These are phyloP conservation scores for Erebia epiphron DNA, from an alignment of 2,888 invertebrate genomes.

Conservation along the genomic window DNA sequence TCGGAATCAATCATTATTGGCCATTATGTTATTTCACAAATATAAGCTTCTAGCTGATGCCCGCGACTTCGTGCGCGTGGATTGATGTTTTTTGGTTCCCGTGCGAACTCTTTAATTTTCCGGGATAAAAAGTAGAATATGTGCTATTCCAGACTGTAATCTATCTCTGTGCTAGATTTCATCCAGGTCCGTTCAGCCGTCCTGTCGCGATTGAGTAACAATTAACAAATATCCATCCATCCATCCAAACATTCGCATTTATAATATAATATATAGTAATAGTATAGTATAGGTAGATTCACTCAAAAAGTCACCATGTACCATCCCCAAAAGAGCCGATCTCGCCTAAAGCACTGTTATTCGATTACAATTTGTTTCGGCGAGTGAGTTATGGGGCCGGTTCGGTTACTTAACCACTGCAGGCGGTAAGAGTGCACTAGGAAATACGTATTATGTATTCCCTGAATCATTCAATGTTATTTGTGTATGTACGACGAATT, in stretches of 20 bases:
- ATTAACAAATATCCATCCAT: too few relatives aligned
- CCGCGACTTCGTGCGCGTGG: too few relatives aligned
- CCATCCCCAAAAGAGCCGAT: conserved; percentile 38
- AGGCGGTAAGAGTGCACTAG: conserved; percentile 24
- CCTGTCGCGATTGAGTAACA: too few relatives aligned
- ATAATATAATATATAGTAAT: too few relatives aligned
- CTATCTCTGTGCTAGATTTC: too few relatives aligned
- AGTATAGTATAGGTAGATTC: conserved; percentile 11
- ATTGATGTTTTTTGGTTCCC: too few relatives aligned
- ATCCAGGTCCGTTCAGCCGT: too few relatives aligned
- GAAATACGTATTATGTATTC: conserved; percentile 22
- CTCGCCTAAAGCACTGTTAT: conserved; percentile 54
- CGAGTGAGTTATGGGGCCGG: conserved; percentile 60
- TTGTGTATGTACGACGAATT: background rate
- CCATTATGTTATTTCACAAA: conserved; percentile 25
- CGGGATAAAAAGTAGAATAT: too few relatives aligned
- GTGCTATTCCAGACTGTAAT: too few relatives aligned
- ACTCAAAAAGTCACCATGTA: conserved; percentile 37
- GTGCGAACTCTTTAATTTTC: too few relatives aligned
- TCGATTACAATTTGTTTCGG: conserved; percentile 72
- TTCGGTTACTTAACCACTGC: conserved; percentile 36
- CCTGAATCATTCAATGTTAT: conserved; percentile 8
- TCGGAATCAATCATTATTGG: conserved; percentile 27
- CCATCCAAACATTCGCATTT: too few relatives aligned
- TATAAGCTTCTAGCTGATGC: background rate